Evolutionary conservation across 2,797 vertebrate species (phyloP).

Genomic region (Tragelaphus eurycerus): DNA sequence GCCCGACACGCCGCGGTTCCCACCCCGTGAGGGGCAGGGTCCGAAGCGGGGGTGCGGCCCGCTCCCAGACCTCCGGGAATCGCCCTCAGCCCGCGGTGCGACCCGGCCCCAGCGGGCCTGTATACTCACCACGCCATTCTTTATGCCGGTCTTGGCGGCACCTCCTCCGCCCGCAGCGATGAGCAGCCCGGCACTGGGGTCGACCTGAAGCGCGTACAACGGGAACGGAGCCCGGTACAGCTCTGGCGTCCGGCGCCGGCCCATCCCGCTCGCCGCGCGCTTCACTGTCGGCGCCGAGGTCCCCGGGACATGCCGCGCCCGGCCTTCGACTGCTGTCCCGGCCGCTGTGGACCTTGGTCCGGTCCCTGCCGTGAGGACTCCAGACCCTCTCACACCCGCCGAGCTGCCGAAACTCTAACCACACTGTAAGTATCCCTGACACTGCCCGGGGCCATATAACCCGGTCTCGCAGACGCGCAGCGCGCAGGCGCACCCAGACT

Average conservation of each 20-base stretch:
- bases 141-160: conserved; percentile 94
- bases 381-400: not conserved
- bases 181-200: conserved; percentile 86
- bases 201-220: conserved; percentile 90
- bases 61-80: not conserved
- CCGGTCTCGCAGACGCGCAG: not conserved
- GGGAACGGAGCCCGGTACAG: conserved; percentile 96
- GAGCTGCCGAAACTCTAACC: not conserved
- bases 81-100: not conserved
- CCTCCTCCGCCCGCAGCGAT: conserved; percentile 94
- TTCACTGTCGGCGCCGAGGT: not conserved
- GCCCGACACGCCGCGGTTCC: not conserved
- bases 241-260: conserved; percentile 87
- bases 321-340: not conserved
- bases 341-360: not conserved
- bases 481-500: conserved; percentile 9
- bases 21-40: not conserved
- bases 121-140: conserved; percentile 92
- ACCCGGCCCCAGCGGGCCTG: not conserved
- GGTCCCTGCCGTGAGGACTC: not conserved
- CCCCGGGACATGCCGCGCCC: conserved; percentile 34
- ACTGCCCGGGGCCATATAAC: accelerated
- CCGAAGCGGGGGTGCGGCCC: not conserved
- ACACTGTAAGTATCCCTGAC: accelerated
- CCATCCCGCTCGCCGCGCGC: conserved; percentile 82